Evolutionary conservation across 1,140 invertebrate genomes (phyloP).

Genomic region (Proales similis): DNA sequence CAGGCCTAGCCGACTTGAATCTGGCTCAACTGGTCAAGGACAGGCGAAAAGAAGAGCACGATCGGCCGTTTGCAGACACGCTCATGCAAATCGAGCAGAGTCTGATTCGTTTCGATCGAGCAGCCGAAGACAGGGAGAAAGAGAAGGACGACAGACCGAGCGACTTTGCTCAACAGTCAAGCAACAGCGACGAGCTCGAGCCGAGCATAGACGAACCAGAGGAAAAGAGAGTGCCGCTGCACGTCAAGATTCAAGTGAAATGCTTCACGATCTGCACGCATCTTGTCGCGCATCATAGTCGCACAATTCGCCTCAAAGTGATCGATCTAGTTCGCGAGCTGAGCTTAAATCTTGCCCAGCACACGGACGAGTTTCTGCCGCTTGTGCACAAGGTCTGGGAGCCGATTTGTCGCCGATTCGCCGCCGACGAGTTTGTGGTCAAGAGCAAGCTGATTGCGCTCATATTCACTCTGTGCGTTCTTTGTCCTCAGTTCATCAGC

Average conservation of each 20-base stretch:
- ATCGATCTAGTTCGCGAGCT: constrained; percentile 22
- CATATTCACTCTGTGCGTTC: constrained; percentile 16
- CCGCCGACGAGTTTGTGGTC: constrained; percentile 15
- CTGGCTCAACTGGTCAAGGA: constrained; percentile 2
- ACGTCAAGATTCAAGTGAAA: constrained; percentile 10
- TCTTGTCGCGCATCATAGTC: constrained; percentile 15
- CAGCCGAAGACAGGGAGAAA: neutral
- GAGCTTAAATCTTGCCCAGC: constrained; percentile 16
- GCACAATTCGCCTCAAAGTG: constrained; percentile 16
- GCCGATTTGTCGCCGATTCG: constrained; percentile 19
- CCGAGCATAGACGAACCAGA: neutral
- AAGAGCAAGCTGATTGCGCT: constrained; percentile 13
- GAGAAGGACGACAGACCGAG: neutral
- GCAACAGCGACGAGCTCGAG: neutral
- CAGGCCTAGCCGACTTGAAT: constrained; percentile 1
- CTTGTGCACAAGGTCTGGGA: constrained; percentile 28
- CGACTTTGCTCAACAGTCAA: neutral
- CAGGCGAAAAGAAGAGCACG: constrained; percentile 5
- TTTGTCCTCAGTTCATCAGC: constrained; percentile 23
- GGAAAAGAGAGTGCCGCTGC: neutral
- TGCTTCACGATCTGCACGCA: constrained; percentile 8
- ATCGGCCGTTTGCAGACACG: neutral
- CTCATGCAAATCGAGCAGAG: constrained; percentile 7
- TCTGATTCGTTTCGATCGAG: neutral
- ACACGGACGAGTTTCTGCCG: constrained; percentile 25